A percentile compares a stretch with the other conserved stretches of the same genome.
Conservation (phyloP, 2,888 invertebrate genomes). For the Coecobrya sp. region DNA sequence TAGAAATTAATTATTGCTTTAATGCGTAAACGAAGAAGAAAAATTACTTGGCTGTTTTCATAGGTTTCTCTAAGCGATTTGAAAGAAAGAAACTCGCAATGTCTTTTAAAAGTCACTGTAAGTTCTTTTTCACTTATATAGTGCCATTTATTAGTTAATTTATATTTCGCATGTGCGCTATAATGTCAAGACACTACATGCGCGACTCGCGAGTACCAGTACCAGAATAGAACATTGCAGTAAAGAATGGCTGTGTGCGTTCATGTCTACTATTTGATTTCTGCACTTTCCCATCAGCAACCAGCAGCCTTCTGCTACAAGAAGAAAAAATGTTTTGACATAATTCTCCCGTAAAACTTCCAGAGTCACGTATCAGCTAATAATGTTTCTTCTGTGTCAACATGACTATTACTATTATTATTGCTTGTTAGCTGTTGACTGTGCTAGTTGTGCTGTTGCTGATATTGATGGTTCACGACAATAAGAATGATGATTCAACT, state of each 20-base stretch:
- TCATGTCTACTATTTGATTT: neutral
- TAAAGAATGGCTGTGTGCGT: neutral
- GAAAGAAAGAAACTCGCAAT: too few species aligned
- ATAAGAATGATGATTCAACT: slow-evolving; percentile 37
- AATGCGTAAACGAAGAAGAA: neutral
- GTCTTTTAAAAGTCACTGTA: too few species aligned
- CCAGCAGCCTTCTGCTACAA: neutral
- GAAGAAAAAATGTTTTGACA: neutral
- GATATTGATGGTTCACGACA: slow-evolving; percentile 19
- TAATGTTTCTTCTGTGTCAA: slow-evolving; percentile 55
- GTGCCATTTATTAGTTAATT: neutral
- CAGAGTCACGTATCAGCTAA: slow-evolving; percentile 53
- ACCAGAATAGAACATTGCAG: neutral
- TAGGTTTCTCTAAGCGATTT: neutral
- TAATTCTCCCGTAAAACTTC: slow-evolving; percentile 13
- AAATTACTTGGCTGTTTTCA: neutral
- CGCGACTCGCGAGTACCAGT: neutral
- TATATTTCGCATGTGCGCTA: slow-evolving; percentile 10
- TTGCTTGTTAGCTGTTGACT: neutral
- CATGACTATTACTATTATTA: slow-evolving; percentile 39
- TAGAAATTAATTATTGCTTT: neutral
- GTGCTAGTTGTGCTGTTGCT: neutral
- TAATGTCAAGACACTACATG: neutral
- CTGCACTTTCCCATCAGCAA: neutral
- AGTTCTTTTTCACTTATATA: neutral